These are phyloP conservation scores for Coryphaenoides rupestris DNA, from an alignment of 2,113 vertebrate genomes.

Conservation along the genomic window DNA sequence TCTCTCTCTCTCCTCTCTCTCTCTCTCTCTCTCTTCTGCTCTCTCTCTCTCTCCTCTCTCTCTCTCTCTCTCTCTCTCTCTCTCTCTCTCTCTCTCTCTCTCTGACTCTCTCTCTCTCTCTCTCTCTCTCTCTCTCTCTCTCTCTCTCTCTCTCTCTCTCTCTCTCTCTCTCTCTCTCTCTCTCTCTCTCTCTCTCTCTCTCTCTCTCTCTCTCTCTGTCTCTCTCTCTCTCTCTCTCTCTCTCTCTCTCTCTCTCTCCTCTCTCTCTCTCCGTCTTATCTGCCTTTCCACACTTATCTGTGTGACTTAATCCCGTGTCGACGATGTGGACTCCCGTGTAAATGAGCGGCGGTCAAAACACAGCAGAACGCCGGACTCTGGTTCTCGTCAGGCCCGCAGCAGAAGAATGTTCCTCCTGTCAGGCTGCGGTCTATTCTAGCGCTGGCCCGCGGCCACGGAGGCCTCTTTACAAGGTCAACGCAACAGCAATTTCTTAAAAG, in stretches of 20 bases:
- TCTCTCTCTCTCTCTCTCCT: slow-evolving; percentile 5
- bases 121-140: not conserved
- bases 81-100: no score
- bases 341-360: slow-evolving; percentile 32
- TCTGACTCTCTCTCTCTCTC: no score
- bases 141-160: no score
- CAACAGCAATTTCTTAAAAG: slow-evolving; percentile 44
- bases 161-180: not conserved
- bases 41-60: no score
- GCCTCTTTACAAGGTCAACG: slow-evolving; percentile 5
- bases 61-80: slow-evolving; percentile 13
- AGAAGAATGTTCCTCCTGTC: slow-evolving; percentile 40
- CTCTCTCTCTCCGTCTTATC: slow-evolving; percentile 11
- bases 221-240: slow-evolving; percentile 19
- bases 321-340: not conserved
- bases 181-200: slow-evolving; percentile 2
- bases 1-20: slow-evolving; percentile 3
- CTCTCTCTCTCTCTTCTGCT: not conserved
- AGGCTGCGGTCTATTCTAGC: slow-evolving; percentile 14
- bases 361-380: slow-evolving; percentile 49
- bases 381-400: slow-evolving; percentile 42
- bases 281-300: slow-evolving; percentile 30
- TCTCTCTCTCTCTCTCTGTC: not conserved
- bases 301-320: slow-evolving; percentile 34
- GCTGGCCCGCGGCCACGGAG: not conserved